Conservation (phyloP, 2,113 vertebrate genomes). For the Carassius auratus region DNA sequence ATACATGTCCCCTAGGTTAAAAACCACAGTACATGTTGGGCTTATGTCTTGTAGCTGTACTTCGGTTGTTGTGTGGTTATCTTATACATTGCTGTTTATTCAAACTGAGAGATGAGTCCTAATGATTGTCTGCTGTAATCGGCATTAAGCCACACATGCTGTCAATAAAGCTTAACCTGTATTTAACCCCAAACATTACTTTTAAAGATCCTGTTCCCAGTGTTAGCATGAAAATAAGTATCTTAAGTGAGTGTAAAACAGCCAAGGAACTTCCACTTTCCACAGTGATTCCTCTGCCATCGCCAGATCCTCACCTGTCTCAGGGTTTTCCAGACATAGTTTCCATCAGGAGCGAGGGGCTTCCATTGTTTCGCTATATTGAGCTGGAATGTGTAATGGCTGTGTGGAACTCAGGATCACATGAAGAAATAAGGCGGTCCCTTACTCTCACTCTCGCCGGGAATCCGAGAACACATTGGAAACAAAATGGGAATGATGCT, state of each 20-base stretch:
- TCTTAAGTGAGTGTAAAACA: neutral
- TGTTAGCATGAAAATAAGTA: too few relatives aligned
- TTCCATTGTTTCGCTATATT: conserved; percentile 19
- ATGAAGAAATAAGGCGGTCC: neutral
- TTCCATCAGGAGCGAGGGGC: neutral
- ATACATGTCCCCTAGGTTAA: neutral
- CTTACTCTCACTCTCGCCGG: conserved; percentile 12
- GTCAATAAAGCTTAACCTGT: neutral
- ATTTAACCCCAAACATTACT: neutral
- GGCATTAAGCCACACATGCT: neutral
- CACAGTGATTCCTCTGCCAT: conserved; percentile 8
- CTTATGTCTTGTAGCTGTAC: neutral
- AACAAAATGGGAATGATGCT: conserved; percentile 17
- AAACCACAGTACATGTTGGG: neutral
- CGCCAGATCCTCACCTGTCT: conserved; percentile 24
- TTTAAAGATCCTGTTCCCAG: neutral
- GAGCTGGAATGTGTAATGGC: conserved; percentile 29
- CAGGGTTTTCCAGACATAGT: conserved; percentile 28
- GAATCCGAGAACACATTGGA: conserved; percentile 27
- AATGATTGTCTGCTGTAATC: neutral
- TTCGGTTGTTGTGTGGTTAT: neutral
- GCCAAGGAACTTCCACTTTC: neutral
- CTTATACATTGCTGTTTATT: neutral
- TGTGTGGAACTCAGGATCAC: neutral
- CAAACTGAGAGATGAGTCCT: neutral